Percentiles rank a stretch among this genome's conserved stretches.
Conservation (phyloP, 2,113 vertebrate genomes). For the Tangachromis dhanisi region DNA sequence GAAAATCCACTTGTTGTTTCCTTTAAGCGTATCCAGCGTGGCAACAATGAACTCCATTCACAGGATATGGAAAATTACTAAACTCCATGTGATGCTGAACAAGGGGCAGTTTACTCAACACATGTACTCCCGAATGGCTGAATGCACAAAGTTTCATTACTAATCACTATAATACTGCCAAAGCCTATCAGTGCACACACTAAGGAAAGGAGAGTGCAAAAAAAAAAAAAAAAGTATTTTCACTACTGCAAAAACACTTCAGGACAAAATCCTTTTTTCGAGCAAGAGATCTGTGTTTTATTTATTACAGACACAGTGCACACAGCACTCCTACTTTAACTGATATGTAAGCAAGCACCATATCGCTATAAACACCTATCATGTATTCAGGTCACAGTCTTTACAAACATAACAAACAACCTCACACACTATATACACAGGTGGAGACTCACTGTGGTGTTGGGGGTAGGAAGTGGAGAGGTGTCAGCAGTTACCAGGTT, state of each 20-base stretch:
- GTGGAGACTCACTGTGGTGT: conserved; percentile 53
- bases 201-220: conserved; percentile 9
- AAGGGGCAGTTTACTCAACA: conserved; percentile 31
- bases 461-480: conserved; percentile 40
- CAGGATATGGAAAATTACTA: conserved; percentile 35
- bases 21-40: conserved; percentile 8
- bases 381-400: not conserved
- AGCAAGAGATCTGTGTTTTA: not conserved
- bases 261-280: not conserved
- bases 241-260: conserved; percentile 4
- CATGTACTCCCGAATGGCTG: conserved; percentile 10
- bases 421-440: not conserved
- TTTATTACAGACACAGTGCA: not conserved
- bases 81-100: conserved; percentile 20
- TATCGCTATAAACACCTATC: not conserved
- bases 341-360: not conserved
- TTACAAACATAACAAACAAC: not conserved
- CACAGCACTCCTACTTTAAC: not conserved
- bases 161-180: not conserved
- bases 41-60: conserved; percentile 54
- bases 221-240: conserved; percentile 28
- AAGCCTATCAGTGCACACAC: not conserved
- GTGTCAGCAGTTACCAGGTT: conserved; percentile 70
- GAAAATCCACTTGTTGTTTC: conserved; percentile 15
- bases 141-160: not conserved